Evolutionary conservation across 2,888 invertebrate species (phyloP).

Genomic region (Xestia sexstrigata): DNA sequence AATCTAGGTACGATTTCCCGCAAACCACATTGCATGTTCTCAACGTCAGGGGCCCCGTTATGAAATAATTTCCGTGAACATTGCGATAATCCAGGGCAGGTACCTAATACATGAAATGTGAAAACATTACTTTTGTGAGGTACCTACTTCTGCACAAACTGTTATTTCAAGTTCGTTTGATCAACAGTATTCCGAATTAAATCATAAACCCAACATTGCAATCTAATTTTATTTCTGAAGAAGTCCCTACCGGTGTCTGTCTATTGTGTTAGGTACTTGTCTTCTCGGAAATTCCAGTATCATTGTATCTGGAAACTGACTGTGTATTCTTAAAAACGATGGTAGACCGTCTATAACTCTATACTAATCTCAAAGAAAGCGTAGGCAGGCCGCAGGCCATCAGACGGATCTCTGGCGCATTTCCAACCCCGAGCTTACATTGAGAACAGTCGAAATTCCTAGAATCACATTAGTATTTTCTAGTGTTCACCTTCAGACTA

Average conservation of each 20-base stretch:
- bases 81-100: background rate
- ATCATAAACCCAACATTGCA: background rate
- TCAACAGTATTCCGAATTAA: background rate
- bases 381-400: slow-evolving; percentile 33
- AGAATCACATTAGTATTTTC: slow-evolving; percentile 35
- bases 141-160: background rate
- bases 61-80: background rate
- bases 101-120: background rate
- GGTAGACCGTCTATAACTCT: background rate
- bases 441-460: slow-evolving; percentile 29
- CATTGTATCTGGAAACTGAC: background rate
- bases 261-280: no score
- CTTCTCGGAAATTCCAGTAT: background rate
- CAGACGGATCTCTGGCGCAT: slow-evolving; percentile 22
- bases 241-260: background rate
- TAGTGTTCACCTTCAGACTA: slow-evolving; percentile 23
- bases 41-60: background rate
- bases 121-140: background rate
- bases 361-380: slow-evolving; percentile 12
- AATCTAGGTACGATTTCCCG: background rate
- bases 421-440: slow-evolving; percentile 11
- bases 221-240: background rate
- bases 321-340: no score
- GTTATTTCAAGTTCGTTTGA: background rate
- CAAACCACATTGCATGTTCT: background rate